A percentile compares a stretch with the other conserved stretches of the same genome.
phyloP scores from a whole-genome alignment of 1,140 invertebrate genomes.

The Panagrolaimus sp. region DNA sequence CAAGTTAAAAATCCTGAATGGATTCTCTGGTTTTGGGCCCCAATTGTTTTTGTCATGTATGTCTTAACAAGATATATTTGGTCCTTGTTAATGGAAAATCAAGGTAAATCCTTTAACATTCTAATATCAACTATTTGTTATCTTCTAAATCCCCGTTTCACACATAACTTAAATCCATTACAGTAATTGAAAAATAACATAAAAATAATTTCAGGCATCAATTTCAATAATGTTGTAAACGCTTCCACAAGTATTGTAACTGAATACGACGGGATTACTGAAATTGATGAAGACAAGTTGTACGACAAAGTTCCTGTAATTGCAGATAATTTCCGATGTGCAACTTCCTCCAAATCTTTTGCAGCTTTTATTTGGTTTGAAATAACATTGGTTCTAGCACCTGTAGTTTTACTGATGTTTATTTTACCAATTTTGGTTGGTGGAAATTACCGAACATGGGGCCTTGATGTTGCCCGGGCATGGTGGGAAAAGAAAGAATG shows the following conservation, averaged over 20 bases:
- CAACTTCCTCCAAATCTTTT: conserved; percentile 14
- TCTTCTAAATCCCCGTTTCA: background rate
- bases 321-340: conserved; percentile 31
- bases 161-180: background rate
- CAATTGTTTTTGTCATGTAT: too few species aligned
- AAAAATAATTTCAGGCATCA: conserved; percentile 27
- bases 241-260: conserved; percentile 14
- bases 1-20: conserved; percentile 35
- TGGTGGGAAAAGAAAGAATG: conserved; percentile 33
- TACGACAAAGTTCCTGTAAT: conserved; percentile 6
- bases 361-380: too few species aligned
- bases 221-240: background rate
- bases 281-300: conserved; percentile 36
- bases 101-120: too few species aligned
- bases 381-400: conserved; percentile 30
- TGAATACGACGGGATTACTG: conserved; percentile 31
- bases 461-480: conserved; percentile 33
- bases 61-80: conserved; percentile 31
- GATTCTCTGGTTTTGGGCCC: conserved; percentile 24
- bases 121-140: conserved; percentile 27
- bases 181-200: conserved; percentile 23
- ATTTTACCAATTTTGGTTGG: conserved; percentile 32
- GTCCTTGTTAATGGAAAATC: conserved; percentile 21
- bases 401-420: conserved; percentile 28
- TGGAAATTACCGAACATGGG: conserved; percentile 28